Conservation (phyloP, 2,797 vertebrate species). For the Urocyon cinereoargenteus region DNA sequence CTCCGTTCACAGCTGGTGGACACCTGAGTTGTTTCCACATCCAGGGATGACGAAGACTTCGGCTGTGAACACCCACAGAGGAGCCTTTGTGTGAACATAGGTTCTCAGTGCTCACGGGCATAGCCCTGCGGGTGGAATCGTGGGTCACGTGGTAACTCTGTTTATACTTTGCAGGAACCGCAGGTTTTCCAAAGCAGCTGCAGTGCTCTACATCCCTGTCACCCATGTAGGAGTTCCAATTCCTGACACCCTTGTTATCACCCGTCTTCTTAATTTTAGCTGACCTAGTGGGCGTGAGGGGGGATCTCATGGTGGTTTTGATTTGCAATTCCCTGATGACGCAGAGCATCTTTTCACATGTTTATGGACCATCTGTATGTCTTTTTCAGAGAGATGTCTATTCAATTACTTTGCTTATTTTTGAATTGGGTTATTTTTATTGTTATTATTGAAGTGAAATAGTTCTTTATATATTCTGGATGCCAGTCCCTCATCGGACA, state of each 20-base stretch:
- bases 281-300: neutral
- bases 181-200: neutral
- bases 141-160: neutral
- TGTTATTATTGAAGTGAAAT: neutral
- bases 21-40: neutral
- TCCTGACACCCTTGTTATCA: neutral
- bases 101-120: neutral
- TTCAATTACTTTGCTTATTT: neutral
- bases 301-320: neutral
- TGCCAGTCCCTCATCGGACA: neutral
- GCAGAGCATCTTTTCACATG: neutral
- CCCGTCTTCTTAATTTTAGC: neutral
- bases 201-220: neutral
- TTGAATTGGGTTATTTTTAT: neutral
- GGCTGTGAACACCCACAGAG: neutral
- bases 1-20: too few species aligned
- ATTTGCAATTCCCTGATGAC: slow-evolving; percentile 7
- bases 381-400: slow-evolving; percentile 8
- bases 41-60: neutral
- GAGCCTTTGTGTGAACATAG: neutral
- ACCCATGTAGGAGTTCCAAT: neutral
- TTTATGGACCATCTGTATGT: neutral
- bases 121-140: neutral
- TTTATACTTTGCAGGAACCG: neutral
- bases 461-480: neutral